phyloP scores from a whole-genome alignment of 2,888 invertebrate species.

The Dexiosoma caninum region DNA sequence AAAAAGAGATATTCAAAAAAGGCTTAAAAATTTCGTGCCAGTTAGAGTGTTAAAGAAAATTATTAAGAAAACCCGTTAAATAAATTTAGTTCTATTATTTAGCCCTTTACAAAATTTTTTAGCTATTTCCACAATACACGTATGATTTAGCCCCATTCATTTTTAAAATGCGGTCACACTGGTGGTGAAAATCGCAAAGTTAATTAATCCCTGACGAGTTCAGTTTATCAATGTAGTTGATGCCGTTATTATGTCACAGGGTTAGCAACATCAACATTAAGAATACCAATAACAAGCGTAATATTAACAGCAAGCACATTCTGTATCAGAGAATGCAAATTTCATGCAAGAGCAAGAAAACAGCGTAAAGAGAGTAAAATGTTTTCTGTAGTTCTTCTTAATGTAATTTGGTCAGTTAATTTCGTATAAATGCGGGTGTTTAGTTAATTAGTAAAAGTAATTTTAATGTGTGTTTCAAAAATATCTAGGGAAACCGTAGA shows the following conservation, averaged over 20 bases:
- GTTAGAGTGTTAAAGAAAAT: too few relatives aligned
- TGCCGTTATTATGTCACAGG: neutral
- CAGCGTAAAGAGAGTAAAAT: neutral
- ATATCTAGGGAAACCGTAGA: conserved; percentile 50
- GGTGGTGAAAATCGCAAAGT: conserved; percentile 37
- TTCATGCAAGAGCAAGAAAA: neutral
- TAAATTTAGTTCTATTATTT: too few relatives aligned
- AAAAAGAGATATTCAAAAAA: too few relatives aligned
- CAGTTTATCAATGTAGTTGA: conserved; percentile 25
- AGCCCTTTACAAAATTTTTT: too few relatives aligned
- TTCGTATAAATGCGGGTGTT: conserved; percentile 43
- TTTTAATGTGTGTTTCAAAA: conserved; percentile 24
- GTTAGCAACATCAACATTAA: neutral
- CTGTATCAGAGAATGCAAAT: neutral
- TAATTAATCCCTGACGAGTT: conserved; percentile 59
- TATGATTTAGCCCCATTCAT: too few relatives aligned
- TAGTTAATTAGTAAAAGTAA: conserved; percentile 42
- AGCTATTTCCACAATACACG: too few relatives aligned
- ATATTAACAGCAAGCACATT: conserved; percentile 18
- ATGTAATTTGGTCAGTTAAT: conserved; percentile 44
- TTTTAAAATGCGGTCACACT: too few relatives aligned
- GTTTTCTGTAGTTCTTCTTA: neutral
- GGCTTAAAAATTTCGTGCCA: too few relatives aligned
- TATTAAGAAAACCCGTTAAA: too few relatives aligned
- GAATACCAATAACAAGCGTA: conserved; percentile 7